Conservation (phyloP, 2,888 invertebrate genomes). For the Pemphredon lugubris region DNA sequence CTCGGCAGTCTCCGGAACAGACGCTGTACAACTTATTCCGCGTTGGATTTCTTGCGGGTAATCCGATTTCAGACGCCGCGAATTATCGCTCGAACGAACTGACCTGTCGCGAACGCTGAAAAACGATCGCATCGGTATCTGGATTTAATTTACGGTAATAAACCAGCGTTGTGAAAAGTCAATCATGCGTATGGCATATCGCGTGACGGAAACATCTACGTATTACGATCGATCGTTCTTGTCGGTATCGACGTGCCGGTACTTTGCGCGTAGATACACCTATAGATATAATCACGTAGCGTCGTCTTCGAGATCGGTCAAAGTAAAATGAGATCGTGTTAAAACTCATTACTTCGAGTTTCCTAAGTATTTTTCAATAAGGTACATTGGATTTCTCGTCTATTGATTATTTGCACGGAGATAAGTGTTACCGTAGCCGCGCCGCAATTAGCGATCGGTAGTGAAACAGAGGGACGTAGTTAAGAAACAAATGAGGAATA, state of each 20-base stretch:
- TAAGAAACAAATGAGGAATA: no score
- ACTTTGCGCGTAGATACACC: not conserved
- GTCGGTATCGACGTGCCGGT: not conserved
- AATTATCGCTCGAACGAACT: conserved; percentile 26
- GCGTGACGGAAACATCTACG: not conserved
- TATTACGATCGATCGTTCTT: not conserved
- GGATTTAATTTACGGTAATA: conserved; percentile 28
- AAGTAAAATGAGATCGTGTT: not conserved
- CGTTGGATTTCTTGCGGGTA: conserved; percentile 18
- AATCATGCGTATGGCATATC: not conserved
- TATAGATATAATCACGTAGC: no score
- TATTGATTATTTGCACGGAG: no score
- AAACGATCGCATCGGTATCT: conserved; percentile 24
- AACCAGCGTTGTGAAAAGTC: conserved; percentile 27
- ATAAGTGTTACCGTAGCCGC: no score
- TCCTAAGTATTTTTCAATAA: no score
- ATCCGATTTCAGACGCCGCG: conserved; percentile 38
- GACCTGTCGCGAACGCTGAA: conserved; percentile 9
- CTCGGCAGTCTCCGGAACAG: conserved; percentile 1
- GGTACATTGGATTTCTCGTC: no score
- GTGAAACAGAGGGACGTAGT: no score
- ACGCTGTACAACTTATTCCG: conserved; percentile 20
- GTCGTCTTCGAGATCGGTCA: no score
- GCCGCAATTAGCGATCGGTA: conserved; percentile 17
- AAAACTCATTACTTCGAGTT: not conserved